Evolutionary conservation across 2,888 invertebrate species (phyloP).

Genomic region (Drosophila kanekoi): DNA sequence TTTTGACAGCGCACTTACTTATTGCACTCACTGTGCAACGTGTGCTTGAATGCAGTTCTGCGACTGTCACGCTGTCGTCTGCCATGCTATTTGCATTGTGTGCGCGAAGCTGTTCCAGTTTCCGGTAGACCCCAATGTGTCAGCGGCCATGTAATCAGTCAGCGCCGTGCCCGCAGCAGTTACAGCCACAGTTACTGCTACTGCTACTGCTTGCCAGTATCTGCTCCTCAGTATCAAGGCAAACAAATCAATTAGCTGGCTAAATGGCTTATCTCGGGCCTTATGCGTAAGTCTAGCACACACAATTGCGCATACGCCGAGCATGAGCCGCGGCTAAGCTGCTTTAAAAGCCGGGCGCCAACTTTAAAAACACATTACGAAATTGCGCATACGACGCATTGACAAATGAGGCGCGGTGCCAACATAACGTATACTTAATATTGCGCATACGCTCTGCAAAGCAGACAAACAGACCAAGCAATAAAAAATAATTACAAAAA

Average conservation of each 20-base stretch:
- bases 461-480: slow-evolving; percentile 23
- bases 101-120: slow-evolving; percentile 41
- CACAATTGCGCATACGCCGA: slow-evolving; percentile 31
- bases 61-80: slow-evolving; percentile 52
- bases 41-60: slow-evolving; percentile 45
- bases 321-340: slow-evolving; percentile 15
- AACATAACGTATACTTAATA: slow-evolving; percentile 20
- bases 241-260: slow-evolving; percentile 62
- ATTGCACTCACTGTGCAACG: slow-evolving; percentile 48
- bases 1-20: slow-evolving; percentile 64
- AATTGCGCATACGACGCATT: slow-evolving; percentile 28
- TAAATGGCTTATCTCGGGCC: slow-evolving; percentile 51
- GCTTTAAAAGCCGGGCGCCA: slow-evolving; percentile 8
- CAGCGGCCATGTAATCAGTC: slow-evolving; percentile 62
- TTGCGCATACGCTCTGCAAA: slow-evolving; percentile 5
- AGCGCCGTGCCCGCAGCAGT: slow-evolving; percentile 23
- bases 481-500: slow-evolving; percentile 39
- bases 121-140: slow-evolving; percentile 60
- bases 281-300: slow-evolving; percentile 32
- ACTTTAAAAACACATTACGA: slow-evolving; percentile 34
- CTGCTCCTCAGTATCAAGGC: slow-evolving; percentile 5
- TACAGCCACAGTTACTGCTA: background rate
- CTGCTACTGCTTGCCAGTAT: slow-evolving; percentile 1
- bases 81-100: slow-evolving; percentile 46
- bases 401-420: slow-evolving; percentile 44